phyloP scores from a whole-genome alignment of 2,113 vertebrate genomes.

The Grus americana region DNA sequence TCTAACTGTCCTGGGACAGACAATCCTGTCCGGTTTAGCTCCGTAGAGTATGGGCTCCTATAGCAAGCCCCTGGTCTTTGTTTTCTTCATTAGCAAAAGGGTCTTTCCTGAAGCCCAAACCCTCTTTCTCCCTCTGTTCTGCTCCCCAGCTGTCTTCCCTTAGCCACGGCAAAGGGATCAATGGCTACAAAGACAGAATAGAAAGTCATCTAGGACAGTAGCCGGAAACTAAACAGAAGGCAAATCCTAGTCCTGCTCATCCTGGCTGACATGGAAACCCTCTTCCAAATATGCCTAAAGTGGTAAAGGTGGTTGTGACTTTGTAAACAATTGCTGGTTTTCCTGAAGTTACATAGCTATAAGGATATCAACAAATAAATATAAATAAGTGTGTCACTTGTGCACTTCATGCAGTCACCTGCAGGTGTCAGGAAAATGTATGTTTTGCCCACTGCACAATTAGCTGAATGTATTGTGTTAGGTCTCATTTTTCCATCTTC shows the following conservation, averaged over 20 bases:
- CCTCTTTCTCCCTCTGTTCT: not conserved
- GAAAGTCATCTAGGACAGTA: not conserved
- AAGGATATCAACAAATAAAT: not conserved
- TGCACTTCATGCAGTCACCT: not conserved
- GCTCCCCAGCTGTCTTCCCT: not conserved
- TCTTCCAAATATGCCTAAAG: not conserved
- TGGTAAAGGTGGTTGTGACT: not conserved
- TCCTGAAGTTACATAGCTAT: not conserved
- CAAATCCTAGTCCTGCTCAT: not conserved
- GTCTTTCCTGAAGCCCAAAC: not conserved
- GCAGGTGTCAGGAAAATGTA: not conserved
- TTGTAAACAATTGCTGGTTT: not conserved
- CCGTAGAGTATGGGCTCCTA: not conserved
- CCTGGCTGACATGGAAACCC: not conserved
- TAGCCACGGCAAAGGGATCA: not conserved
- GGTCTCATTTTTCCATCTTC: not conserved
- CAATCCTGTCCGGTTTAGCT: not conserved
- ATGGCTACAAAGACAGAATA: not conserved
- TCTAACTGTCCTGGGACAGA: not conserved
- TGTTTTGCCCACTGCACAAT: not conserved
- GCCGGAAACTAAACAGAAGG: not conserved
- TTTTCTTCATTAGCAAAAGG: not conserved
- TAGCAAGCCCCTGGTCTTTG: not conserved
- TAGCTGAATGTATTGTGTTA: not conserved
- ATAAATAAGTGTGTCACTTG: not conserved